Conservation (phyloP, 2,888 invertebrate species). For the Synergus gifuensis region DNA sequence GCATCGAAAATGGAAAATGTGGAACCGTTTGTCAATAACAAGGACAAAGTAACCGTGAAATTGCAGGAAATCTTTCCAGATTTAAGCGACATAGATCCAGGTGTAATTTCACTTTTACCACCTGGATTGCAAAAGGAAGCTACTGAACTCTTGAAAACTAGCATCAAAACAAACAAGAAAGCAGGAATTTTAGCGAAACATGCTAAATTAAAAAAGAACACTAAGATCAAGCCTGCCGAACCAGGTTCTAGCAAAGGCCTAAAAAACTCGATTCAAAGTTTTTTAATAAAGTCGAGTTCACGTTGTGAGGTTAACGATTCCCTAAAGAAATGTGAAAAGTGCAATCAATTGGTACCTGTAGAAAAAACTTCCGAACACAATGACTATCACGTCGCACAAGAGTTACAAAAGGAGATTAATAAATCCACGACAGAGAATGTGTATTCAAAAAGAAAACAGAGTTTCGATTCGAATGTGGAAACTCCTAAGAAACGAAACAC, state of each 20-base stretch:
- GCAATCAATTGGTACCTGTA: constrained; percentile 82
- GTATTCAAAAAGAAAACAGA: constrained; percentile 53
- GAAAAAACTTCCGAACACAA: constrained; percentile 86
- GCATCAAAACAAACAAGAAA: constrained; percentile 50
- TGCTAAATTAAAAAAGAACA: constrained; percentile 56
- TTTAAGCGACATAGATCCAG: constrained; percentile 75
- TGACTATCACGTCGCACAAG: constrained; percentile 92
- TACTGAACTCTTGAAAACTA: constrained; percentile 51
- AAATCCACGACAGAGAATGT: constrained; percentile 58
- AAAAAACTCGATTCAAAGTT: constrained; percentile 72
- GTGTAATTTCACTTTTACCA: constrained; percentile 75
- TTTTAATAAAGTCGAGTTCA: constrained; percentile 76
- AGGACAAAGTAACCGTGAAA: constrained; percentile 48
- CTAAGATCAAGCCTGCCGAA: constrained; percentile 53
- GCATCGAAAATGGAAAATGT: constrained; percentile 30
- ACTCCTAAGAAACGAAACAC: constrained; percentile 48
- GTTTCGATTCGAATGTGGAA: constrained; percentile 18
- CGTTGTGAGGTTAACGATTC: constrained; percentile 68
- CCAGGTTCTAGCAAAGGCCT: constrained; percentile 50
- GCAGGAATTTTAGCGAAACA: constrained; percentile 55
- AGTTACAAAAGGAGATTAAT: constrained; percentile 85
- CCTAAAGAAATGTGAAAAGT: constrained; percentile 83
- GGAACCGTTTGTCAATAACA: constrained; percentile 23
- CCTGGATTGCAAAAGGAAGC: constrained; percentile 73
- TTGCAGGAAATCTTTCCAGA: constrained; percentile 78